Evolutionary conservation across 2,113 vertebrate species (phyloP).

Genomic region (Benitochromis conjunctus): DNA sequence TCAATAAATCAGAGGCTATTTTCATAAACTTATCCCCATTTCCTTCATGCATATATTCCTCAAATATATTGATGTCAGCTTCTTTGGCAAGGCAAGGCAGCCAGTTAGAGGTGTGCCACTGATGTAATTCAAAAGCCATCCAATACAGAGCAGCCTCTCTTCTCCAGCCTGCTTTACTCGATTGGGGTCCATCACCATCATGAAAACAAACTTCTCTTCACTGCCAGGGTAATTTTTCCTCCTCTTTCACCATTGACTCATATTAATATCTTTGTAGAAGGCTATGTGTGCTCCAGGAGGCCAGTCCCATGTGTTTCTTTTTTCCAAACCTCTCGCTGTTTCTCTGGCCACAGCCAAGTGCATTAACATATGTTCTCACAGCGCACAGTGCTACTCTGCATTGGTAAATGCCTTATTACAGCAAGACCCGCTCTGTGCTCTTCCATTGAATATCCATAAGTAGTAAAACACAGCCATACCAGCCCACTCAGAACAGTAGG

Average conservation of each 20-base stretch:
- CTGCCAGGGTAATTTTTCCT: conserved; percentile 23
- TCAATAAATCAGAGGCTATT: conserved; percentile 29
- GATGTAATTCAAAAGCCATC: conserved; percentile 38
- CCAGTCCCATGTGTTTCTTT: conserved; percentile 36
- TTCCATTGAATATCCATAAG: conserved; percentile 67
- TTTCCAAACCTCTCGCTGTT: conserved; percentile 68
- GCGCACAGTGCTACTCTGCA: conserved; percentile 66
- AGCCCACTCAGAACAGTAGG: conserved; percentile 60
- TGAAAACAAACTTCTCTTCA: conserved; percentile 44
- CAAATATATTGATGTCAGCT: conserved; percentile 51
- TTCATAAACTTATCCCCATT: conserved; percentile 16
- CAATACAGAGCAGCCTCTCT: conserved; percentile 19
- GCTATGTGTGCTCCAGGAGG: conserved; percentile 49
- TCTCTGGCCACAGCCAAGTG: conserved; percentile 67
- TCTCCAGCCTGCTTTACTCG: conserved; percentile 14
- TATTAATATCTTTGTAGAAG: conserved; percentile 62
- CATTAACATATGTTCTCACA: conserved; percentile 76
- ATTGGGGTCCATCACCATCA: conserved; percentile 37
- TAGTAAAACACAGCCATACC: conserved; percentile 62
- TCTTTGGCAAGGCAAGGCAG: conserved; percentile 42
- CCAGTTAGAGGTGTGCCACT: conserved; percentile 29
- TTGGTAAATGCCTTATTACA: conserved; percentile 72
- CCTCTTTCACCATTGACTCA: conserved; percentile 25
- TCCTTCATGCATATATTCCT: conserved; percentile 22
- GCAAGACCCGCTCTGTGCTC: conserved; percentile 31